These are phyloP conservation scores for Brenthis daphne DNA, from an alignment of 2,888 invertebrate genomes.

Conservation along the genomic window DNA sequence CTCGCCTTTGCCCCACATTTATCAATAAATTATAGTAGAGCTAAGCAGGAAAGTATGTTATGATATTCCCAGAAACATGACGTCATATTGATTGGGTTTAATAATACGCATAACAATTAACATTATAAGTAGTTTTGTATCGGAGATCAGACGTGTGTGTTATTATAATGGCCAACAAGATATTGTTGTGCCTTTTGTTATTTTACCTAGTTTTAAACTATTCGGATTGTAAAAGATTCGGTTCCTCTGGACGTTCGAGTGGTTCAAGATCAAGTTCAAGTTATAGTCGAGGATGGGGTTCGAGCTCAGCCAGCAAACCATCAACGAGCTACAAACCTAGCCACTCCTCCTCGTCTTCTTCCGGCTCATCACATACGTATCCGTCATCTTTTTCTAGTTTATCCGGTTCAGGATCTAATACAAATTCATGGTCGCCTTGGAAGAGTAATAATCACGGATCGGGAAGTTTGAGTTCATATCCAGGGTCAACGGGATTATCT, in stretches of 20 bases:
- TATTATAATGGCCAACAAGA: constrained; percentile 61
- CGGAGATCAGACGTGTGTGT: constrained; percentile 45
- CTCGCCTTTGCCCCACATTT: constrained; percentile 18
- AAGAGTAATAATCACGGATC: constrained; percentile 14
- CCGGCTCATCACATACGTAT: constrained; percentile 31
- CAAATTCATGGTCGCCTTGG: constrained; percentile 11
- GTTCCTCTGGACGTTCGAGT: constrained; percentile 38
- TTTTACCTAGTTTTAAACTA: constrained; percentile 49
- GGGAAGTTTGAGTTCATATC: constrained; percentile 7
- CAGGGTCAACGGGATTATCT: constrained; percentile 23
- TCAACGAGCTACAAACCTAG: constrained; percentile 32
- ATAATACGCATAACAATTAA: not conserved
- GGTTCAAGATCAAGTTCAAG: constrained; percentile 36
- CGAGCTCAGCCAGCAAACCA: constrained; percentile 29
- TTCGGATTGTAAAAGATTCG: constrained; percentile 49
- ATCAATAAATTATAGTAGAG: constrained; percentile 22
- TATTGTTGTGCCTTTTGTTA: constrained; percentile 62
- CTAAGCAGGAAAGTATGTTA: constrained; percentile 26
- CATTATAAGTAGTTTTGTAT: constrained; percentile 27
- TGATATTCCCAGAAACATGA: constrained; percentile 49
- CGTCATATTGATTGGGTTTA: constrained; percentile 43
- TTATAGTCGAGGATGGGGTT: constrained; percentile 27
- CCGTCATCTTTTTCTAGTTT: constrained; percentile 34
- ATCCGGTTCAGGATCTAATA: constrained; percentile 24
- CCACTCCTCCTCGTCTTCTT: constrained; percentile 35